phyloP scores from a whole-genome alignment of 1,140 invertebrate species.

The Bombyx mandarina region DNA sequence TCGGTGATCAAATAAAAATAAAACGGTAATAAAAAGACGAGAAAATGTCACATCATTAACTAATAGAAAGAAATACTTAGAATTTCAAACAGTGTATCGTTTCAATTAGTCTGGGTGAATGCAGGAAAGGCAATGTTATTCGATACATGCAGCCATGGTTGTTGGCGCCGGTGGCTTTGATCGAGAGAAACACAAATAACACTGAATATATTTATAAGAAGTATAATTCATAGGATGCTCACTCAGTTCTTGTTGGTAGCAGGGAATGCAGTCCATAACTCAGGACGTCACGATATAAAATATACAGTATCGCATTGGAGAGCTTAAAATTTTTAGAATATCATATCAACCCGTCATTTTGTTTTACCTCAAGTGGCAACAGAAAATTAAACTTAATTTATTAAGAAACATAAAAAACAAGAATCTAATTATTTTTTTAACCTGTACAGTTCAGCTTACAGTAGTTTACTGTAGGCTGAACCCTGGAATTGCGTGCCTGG shows the following conservation, averaged over 20 bases:
- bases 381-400: no score
- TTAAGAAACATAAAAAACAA: no score
- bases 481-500: no score
- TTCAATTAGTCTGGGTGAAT: slow-evolving; percentile 29
- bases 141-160: slow-evolving; percentile 20
- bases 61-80: slow-evolving; percentile 29
- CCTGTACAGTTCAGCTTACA: no score
- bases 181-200: slow-evolving; percentile 20
- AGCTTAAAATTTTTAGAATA: no score
- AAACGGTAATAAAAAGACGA: slow-evolving; percentile 11
- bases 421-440: no score
- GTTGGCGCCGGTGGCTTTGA: slow-evolving; percentile 19
- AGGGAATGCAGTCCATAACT: no score
- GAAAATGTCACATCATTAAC: slow-evolving; percentile 12
- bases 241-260: slow-evolving; percentile 19
- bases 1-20: slow-evolving; percentile 2
- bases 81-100: slow-evolving; percentile 20
- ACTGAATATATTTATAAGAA: slow-evolving; percentile 17
- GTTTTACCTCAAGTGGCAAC: no score
- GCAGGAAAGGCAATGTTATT: slow-evolving; percentile 24
- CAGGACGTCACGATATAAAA: no score
- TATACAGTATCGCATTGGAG: no score
- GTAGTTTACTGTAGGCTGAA: no score
- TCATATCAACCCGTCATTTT: no score
- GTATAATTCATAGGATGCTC: slow-evolving; percentile 25